Evolutionary conservation across 2,797 vertebrate species (phyloP), one percentile per base, ranked within the genome.

Genomic region (Cyclopterus lumpus): DNA sequence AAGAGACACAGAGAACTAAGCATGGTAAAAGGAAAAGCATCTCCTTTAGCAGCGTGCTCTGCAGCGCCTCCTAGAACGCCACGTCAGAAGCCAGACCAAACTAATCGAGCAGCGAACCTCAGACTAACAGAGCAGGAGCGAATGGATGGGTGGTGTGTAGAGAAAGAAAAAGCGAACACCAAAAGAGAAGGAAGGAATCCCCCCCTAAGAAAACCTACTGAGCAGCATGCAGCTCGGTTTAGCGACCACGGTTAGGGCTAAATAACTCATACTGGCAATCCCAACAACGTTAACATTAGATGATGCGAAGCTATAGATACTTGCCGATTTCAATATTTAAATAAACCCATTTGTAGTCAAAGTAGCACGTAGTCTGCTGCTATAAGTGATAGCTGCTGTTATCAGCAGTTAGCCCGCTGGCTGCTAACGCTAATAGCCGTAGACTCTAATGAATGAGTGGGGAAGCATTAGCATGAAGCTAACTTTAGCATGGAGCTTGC

Each of bases 21-120:
- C 2, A 15, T 2, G 7, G 6, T 11, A 2, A 46, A 49, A 1
- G 5, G 5, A 54, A n/a, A 57, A 8, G 14, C 24, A 67, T 85
- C 80, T 74, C 83, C 88, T 93, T 40, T 14, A 11, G 38, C 11
- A 40, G 38, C 7, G 40, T 3, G 2, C 38, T 92, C 91, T 89
- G 83, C 83, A 89, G 88, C 84, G 54, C 24, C 11, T 79, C 84
- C 80, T 40, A 65, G 80, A 92, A 88, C 86, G 93, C 93, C 94
- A 94, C 94, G 93, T 94, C 93, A 95, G 87, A 92, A 71, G 69
- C 74, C 88, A 91, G 87, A 89, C 89, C 74, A 63, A 70, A 91
- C 32, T 34, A 88, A 67, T 89, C 84, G 77, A 93, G 32, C 70
- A 55, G 72, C 63, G 5, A 86, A 67, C 67, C 28, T 8, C 55